Conservation (phyloP, 2,888 invertebrate genomes). For the Smittia sp. region DNA sequence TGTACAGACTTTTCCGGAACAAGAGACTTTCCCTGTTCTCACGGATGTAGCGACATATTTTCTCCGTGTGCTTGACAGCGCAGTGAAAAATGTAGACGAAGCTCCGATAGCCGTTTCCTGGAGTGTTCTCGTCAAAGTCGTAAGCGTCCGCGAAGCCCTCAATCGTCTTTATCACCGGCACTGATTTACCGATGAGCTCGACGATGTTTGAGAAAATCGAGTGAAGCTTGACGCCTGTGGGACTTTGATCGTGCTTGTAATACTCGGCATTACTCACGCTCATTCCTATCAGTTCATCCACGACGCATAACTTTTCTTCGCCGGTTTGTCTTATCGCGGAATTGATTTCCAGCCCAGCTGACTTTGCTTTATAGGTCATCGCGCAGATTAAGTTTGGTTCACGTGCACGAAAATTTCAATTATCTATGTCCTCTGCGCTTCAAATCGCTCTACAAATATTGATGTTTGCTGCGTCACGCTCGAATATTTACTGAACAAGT, state of each 20-base stretch:
- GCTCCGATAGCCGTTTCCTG: constrained; percentile 93
- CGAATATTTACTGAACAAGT: neutral
- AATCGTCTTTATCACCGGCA: constrained; percentile 59
- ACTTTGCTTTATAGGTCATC: constrained; percentile 16
- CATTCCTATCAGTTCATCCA: constrained; percentile 28
- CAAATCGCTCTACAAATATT: neutral
- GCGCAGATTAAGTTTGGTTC: neutral
- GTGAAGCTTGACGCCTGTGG: neutral
- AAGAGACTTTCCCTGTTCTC: constrained; percentile 71
- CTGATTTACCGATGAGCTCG: constrained; percentile 60
- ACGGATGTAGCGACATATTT: constrained; percentile 70
- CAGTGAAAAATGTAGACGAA: constrained; percentile 77
- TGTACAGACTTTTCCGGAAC: constrained; percentile 74
- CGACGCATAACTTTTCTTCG: constrained; percentile 10
- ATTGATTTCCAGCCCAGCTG: constrained; percentile 22
- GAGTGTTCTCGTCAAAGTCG: constrained; percentile 78
- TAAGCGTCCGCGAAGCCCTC: constrained; percentile 67
- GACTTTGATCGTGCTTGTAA: constrained; percentile 19
- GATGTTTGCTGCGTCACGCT: neutral
- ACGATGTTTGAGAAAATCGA: neutral
- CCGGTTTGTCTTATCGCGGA: constrained; percentile 13
- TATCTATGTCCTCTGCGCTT: no score
- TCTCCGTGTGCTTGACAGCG: constrained; percentile 69
- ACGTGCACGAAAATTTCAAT: neutral
- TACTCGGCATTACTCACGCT: constrained; percentile 6